These are phyloP conservation scores for Saxicola maurus DNA, from an alignment of 2,797 vertebrate species.

Conservation along the genomic window DNA sequence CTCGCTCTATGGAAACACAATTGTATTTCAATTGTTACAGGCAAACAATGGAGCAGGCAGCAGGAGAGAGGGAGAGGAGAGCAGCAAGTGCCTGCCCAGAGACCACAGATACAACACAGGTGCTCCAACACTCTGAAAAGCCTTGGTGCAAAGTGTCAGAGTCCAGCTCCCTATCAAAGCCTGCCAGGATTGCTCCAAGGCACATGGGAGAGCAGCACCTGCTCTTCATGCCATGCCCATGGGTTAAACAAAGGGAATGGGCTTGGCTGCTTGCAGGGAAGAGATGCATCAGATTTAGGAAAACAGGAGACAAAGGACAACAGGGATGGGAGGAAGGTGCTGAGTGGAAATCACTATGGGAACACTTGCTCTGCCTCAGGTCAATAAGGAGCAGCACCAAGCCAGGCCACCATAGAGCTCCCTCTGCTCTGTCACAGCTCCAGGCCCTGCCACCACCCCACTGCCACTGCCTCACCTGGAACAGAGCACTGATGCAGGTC, in stretches of 20 bases:
- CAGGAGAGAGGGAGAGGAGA: background rate
- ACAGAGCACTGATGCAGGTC: background rate
- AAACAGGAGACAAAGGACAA: background rate
- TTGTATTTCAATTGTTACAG: background rate
- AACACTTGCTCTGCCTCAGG: background rate
- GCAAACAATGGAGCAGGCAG: background rate
- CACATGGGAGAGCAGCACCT: rapidly evolving
- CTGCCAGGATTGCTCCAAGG: background rate
- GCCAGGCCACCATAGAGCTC: background rate
- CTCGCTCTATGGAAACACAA: background rate
- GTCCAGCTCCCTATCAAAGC: background rate
- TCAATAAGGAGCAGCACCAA: background rate
- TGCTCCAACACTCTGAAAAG: background rate
- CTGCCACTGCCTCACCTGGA: rapidly evolving
- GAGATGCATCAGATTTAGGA: background rate
- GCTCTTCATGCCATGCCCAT: rapidly evolving
- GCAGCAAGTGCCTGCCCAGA: background rate
- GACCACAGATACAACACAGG: background rate
- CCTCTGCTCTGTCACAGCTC: background rate
- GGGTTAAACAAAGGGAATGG: background rate
- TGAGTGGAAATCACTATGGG: background rate
- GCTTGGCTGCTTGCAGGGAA: background rate
- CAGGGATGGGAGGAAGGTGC: background rate
- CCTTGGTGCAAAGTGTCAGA: background rate
- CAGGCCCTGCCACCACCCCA: background rate